Conservation (phyloP, 2,888 invertebrate genomes). For the Eupithecia centaureata region DNA sequence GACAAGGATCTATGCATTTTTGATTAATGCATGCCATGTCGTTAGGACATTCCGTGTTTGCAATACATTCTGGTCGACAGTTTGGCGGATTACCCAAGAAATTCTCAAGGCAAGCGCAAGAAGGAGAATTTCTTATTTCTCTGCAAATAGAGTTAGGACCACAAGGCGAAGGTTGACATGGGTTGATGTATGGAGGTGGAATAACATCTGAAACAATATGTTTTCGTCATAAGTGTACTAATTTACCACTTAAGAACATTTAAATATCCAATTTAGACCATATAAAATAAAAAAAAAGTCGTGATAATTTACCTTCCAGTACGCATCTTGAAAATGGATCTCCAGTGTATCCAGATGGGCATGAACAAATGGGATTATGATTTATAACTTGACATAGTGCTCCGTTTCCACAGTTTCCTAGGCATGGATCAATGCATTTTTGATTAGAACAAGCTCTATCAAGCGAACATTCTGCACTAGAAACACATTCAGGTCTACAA, state of each 20-base stretch:
- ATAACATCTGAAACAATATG: constrained; percentile 59
- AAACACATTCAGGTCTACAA: constrained; percentile 88
- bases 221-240: no score
- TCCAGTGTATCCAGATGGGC: constrained; percentile 86
- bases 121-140: constrained; percentile 85
- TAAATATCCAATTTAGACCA: no score
- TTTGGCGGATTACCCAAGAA: constrained; percentile 88
- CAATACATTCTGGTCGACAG: constrained; percentile 89
- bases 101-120: constrained; percentile 88
- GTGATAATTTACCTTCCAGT: constrained; percentile 77
- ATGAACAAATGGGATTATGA: constrained; percentile 89
- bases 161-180: constrained; percentile 90
- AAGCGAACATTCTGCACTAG: constrained; percentile 87
- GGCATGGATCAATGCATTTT: constrained; percentile 89
- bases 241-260: no score
- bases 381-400: constrained; percentile 89
- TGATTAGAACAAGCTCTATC: constrained; percentile 88
- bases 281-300: no score
- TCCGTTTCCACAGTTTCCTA: constrained; percentile 88
- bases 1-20: constrained; percentile 90
- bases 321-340: constrained; percentile 89
- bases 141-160: constrained; percentile 88
- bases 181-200: constrained; percentile 69
- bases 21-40: constrained; percentile 88
- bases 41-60: constrained; percentile 89